Percentiles rank a stretch among this genome's conserved stretches.
Conservation (phyloP, 2,797 vertebrate species). For the Myotis daubentonii region DNA sequence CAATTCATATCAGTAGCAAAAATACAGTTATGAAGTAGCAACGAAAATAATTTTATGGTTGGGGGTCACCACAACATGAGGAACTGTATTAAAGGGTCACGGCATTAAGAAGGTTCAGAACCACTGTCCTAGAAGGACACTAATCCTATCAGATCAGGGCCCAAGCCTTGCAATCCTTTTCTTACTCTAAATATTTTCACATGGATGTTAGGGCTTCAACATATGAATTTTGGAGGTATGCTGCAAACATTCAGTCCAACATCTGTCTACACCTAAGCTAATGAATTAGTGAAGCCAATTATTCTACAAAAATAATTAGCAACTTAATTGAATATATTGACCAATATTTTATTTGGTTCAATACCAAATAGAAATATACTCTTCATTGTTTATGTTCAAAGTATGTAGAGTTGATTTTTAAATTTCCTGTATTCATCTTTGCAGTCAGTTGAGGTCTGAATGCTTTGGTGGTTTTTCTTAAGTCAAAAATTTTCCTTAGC, state of each 20-base stretch:
- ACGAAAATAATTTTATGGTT: too few species aligned
- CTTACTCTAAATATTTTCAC: not conserved
- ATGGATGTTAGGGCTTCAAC: not conserved
- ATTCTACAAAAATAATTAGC: not conserved
- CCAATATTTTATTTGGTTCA: not conserved
- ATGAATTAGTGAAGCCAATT: not conserved
- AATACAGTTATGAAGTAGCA: too few species aligned
- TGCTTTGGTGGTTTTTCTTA: not conserved
- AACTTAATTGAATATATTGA: not conserved
- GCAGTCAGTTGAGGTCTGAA: conserved; percentile 14
- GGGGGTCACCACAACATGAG: too few species aligned
- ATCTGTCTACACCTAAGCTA: not conserved
- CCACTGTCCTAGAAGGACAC: not conserved
- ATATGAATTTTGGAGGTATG: not conserved
- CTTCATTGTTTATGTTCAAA: conserved; percentile 24
- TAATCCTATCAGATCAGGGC: not conserved
- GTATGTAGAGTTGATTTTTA: not conserved
- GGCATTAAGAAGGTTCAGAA: too few species aligned
- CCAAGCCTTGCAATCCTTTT: not conserved
- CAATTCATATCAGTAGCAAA: too few species aligned
- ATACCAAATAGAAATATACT: not conserved
- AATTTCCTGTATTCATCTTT: conserved; percentile 11
- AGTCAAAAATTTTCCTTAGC: conserved; percentile 13
- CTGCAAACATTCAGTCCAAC: not conserved
- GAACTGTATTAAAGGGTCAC: too few species aligned